A percentile compares a stretch with the other conserved stretches of the same genome.
phyloP scores from a whole-genome alignment of 92 coral and sea anemone genomes.

The Epizoanthus ramosus region DNA sequence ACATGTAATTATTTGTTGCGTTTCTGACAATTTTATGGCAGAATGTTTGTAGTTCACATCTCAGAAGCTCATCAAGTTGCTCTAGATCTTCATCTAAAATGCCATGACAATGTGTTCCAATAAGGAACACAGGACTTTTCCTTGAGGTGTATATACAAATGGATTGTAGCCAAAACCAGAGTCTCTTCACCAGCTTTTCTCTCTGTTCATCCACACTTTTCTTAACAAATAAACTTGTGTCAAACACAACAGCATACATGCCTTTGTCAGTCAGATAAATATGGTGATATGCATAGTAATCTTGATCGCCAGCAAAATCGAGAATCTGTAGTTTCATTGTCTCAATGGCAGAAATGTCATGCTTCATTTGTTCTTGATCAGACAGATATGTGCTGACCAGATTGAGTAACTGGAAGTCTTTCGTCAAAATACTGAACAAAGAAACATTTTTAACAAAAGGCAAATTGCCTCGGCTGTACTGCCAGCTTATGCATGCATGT shows the following conservation, averaged over 20 bases:
- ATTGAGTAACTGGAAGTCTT: not conserved
- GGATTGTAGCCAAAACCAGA: conserved; percentile 11
- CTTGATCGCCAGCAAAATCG: conserved; percentile 22
- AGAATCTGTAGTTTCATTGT: not conserved
- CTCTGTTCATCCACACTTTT: not conserved
- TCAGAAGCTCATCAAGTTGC: not conserved
- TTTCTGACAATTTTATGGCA: not conserved
- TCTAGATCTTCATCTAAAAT: not conserved
- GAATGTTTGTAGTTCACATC: not conserved
- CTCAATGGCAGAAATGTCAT: not conserved
- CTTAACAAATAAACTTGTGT: not conserved
- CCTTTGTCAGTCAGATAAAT: conserved; percentile 1
- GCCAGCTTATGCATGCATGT: not conserved
- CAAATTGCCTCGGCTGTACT: not conserved
- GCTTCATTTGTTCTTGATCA: not conserved
- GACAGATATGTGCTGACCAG: not conserved
- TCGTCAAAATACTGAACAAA: not conserved
- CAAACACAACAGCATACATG: not conserved
- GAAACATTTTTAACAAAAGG: not conserved
- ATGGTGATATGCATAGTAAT: conserved; percentile 4
- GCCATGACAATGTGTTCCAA: conserved; percentile 10
- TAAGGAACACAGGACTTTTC: not conserved
- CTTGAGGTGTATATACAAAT: not conserved
- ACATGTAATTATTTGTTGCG: not conserved
- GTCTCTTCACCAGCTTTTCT: not conserved